phyloP scores from a whole-genome alignment of 2,797 vertebrate genomes.

The Myoxocephalus aenaeus region DNA sequence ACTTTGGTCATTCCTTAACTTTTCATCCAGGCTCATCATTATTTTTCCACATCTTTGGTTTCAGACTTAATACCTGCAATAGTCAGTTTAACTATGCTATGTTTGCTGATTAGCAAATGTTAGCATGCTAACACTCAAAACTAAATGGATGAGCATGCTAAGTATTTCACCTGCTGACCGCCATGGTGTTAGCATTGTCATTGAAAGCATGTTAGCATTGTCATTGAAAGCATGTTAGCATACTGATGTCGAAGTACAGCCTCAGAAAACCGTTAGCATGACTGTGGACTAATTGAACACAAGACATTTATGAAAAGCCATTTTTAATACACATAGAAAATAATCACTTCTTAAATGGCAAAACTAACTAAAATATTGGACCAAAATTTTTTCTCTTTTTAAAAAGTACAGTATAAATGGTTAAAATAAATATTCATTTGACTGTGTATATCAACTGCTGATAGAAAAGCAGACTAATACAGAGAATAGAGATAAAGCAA shows the following conservation, averaged over 20 bases:
- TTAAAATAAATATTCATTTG: constrained; percentile 81
- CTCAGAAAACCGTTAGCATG: background rate
- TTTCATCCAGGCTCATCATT: background rate
- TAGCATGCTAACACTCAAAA: background rate
- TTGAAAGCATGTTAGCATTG: background rate
- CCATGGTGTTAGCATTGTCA: background rate
- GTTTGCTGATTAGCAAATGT: background rate
- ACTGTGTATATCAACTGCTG: constrained; percentile 56
- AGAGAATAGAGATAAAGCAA: constrained; percentile 36
- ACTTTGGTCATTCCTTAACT: background rate
- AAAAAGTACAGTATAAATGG: constrained; percentile 68
- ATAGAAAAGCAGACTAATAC: constrained; percentile 46
- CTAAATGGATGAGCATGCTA: background rate
- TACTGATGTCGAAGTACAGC: background rate
- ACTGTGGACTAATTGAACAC: constrained; percentile 16
- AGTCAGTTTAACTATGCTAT: background rate
- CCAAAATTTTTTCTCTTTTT: constrained; percentile 45
- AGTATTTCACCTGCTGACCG: background rate
- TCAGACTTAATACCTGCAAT: background rate
- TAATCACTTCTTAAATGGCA: constrained; percentile 48
- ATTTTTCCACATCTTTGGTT: background rate
- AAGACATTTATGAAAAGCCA: constrained; percentile 56
- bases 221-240: background rate
- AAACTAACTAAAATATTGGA: constrained; percentile 56
- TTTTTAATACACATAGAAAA: constrained; percentile 72